phyloP scores from a whole-genome alignment of 2,113 vertebrate genomes.

The Oreotrochilus melanogaster region DNA sequence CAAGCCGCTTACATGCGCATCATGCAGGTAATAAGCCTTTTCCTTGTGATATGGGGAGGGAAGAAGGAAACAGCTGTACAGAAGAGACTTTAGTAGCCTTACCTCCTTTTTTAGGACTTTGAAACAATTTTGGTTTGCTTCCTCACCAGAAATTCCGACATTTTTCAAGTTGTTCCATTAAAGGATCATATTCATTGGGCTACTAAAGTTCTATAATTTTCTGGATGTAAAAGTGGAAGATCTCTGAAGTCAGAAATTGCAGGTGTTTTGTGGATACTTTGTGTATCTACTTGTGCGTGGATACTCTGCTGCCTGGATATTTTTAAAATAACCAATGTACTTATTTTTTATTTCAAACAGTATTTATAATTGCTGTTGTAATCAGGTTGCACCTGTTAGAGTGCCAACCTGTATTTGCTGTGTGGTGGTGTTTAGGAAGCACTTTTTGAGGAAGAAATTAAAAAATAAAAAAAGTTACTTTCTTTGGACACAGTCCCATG shows the following conservation, averaged over 20 bases:
- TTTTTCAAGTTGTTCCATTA: background rate
- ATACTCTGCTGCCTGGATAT: background rate
- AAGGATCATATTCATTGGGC: background rate
- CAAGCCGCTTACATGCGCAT: conserved; percentile 80
- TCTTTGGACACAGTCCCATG: background rate
- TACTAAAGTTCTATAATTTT: background rate
- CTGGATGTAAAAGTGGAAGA: background rate
- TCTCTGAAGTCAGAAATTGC: background rate
- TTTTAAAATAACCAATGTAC: background rate
- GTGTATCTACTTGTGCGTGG: background rate
- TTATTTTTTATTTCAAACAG: background rate
- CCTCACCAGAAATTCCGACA: background rate
- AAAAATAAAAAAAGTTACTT: background rate
- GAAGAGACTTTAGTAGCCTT: background rate
- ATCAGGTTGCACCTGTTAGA: background rate
- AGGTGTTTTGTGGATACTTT: background rate
- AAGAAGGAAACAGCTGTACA: background rate
- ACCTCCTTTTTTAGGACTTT: background rate
- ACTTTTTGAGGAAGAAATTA: background rate
- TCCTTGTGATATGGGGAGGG: background rate
- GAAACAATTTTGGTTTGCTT: background rate
- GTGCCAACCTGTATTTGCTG: background rate
- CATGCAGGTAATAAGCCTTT: conserved; percentile 82
- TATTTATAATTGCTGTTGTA: background rate
- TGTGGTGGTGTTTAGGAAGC: background rate